These are phyloP conservation scores for Mythimna albipuncta DNA, from an alignment of 2,888 invertebrate genomes.

Conservation along the genomic window DNA sequence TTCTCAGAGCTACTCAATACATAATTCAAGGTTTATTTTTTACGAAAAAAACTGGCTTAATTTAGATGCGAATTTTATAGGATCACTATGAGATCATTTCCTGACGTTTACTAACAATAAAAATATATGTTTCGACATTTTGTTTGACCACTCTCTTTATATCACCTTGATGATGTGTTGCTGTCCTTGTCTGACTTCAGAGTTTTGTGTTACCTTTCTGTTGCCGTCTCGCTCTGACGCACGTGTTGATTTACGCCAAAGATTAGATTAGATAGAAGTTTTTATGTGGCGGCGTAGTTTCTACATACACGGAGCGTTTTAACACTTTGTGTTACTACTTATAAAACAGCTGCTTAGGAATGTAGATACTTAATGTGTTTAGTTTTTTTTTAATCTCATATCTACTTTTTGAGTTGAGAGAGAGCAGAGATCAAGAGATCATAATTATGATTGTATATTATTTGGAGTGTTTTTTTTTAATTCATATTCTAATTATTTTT, in stretches of 20 bases:
- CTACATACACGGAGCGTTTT: constrained; percentile 22
- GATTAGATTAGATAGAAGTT: constrained; percentile 66
- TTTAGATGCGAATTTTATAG: constrained; percentile 68
- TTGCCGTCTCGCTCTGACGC: constrained; percentile 76
- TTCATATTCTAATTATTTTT: no score
- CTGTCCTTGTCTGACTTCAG: constrained; percentile 73
- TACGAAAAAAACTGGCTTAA: constrained; percentile 58
- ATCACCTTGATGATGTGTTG: constrained; percentile 80
- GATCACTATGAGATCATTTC: constrained; percentile 83
- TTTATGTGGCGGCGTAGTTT: constrained; percentile 22
- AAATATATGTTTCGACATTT: constrained; percentile 82
- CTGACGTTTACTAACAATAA: constrained; percentile 78
- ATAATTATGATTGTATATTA: no score
- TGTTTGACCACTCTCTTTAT: constrained; percentile 81
- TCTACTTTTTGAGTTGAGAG: no score
- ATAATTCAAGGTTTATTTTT: constrained; percentile 69
- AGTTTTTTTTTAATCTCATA: no score
- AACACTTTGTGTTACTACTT: not conserved
- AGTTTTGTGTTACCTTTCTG: constrained; percentile 69
- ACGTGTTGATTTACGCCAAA: constrained; percentile 82
- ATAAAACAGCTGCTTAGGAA: no score
- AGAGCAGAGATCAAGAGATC: no score
- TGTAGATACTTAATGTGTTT: no score
- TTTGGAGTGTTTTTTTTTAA: no score
- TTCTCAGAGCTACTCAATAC: constrained; percentile 22